Conservation (phyloP, 2,888 invertebrate genomes). For the Hemaris fuciformis region DNA sequence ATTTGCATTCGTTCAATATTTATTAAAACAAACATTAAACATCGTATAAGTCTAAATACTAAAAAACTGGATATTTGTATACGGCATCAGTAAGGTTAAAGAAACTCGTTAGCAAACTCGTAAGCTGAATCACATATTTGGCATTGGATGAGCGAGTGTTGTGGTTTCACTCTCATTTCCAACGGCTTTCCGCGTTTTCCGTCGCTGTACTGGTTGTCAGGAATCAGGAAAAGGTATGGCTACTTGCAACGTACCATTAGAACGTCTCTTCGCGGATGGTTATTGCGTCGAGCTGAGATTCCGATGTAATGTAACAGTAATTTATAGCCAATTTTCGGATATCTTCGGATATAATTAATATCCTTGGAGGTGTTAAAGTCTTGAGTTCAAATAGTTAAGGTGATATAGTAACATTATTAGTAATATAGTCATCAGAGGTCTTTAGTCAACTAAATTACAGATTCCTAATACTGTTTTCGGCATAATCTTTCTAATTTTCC, state of each 20-base stretch:
- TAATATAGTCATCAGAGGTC: too few species aligned
- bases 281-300: background rate
- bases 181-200: slow-evolving; percentile 52
- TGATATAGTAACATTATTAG: too few species aligned
- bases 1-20: too few species aligned
- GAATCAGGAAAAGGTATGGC: slow-evolving; percentile 51
- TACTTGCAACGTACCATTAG: slow-evolving; percentile 45
- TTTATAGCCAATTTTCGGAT: background rate
- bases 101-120: background rate
- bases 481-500: too few species aligned
- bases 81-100: background rate
- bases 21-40: too few species aligned
- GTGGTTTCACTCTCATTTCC: slow-evolving; percentile 53
- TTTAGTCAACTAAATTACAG: too few species aligned
- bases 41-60: too few species aligned
- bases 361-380: background rate
- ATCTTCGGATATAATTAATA: background rate
- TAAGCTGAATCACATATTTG: background rate
- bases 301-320: background rate
- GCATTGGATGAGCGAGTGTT: slow-evolving; percentile 36
- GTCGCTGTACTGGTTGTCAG: slow-evolving; percentile 39
- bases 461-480: too few species aligned
- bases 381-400: too few species aligned
- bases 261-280: background rate
- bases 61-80: background rate